phyloP scores from a whole-genome alignment of 2,888 invertebrate genomes.

The Apocheima hispidaria region DNA sequence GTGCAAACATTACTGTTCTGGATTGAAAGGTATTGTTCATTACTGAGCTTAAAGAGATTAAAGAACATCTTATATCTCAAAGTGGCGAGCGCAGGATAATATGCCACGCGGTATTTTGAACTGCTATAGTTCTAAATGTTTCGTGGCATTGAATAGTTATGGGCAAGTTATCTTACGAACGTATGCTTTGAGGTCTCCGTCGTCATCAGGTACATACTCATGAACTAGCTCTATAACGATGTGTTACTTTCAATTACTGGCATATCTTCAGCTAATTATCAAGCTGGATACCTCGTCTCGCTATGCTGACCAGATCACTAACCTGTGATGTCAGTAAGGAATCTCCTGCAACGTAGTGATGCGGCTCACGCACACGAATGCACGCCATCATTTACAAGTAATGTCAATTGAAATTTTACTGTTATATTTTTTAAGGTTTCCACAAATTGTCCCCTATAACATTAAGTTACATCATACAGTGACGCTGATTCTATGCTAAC shows the following conservation, averaged over 20 bases:
- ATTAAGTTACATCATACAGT: no score
- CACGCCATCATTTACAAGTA: background rate
- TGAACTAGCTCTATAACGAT: background rate
- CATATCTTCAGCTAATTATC: conserved; percentile 32
- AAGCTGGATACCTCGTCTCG: conserved; percentile 40
- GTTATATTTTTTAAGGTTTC: no score
- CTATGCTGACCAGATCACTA: conserved; percentile 25
- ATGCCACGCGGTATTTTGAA: no score
- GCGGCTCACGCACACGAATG: background rate
- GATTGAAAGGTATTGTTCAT: no score
- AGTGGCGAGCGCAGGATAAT: no score
- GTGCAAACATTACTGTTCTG: no score
- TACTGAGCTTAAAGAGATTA: no score
- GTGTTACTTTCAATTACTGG: conserved; percentile 22
- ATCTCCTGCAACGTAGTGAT: background rate
- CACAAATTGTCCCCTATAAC: no score
- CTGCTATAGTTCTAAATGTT: no score
- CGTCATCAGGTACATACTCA: background rate
- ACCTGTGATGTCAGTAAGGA: conserved; percentile 14
- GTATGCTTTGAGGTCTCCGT: background rate
- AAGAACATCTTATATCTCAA: no score
- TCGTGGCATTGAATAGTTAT: no score
- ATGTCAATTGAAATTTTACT: background rate
- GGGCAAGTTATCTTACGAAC: background rate
- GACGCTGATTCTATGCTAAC: no score